phyloP scores from a whole-genome alignment of 2,113 vertebrate species.

The Eublepharis macularius region DNA sequence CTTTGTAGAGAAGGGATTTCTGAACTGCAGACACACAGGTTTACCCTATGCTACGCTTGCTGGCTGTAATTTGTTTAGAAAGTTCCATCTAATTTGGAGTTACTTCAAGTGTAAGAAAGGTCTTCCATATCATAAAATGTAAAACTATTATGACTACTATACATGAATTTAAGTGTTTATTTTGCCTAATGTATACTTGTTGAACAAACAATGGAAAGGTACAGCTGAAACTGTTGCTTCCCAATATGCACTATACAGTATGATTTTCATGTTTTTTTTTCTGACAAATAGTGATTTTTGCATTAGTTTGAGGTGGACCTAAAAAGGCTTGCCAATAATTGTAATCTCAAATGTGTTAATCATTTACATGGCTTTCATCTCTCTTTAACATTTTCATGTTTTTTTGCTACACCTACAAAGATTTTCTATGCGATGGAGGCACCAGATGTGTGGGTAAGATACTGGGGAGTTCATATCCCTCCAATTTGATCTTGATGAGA shows the following conservation, averaged over 20 bases:
- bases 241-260: not conserved
- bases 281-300: not conserved
- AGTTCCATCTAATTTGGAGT: slow-evolving; percentile 13
- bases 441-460: slow-evolving; percentile 88
- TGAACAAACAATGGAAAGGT: not conserved
- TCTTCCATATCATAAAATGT: not conserved
- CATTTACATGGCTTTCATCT: slow-evolving; percentile 1
- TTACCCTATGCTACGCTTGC: not conserved
- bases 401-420: slow-evolving; percentile 76
- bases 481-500: slow-evolving; percentile 95
- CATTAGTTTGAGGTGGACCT: not conserved
- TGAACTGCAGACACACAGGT: accelerated
- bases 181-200: not conserved
- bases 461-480: slow-evolving; percentile 90
- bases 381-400: slow-evolving; percentile 17
- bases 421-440: slow-evolving; percentile 91
- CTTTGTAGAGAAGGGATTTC: slow-evolving; percentile 28
- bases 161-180: not conserved
- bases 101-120: not conserved
- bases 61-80: slow-evolving; percentile 1
- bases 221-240: not conserved
- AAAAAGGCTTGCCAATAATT: slow-evolving; percentile 27
- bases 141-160: not conserved
- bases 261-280: not conserved
- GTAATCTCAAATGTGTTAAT: not conserved